phyloP scores from a whole-genome alignment of 2,113 vertebrate species.

The Chlorocebus sabaeus region DNA sequence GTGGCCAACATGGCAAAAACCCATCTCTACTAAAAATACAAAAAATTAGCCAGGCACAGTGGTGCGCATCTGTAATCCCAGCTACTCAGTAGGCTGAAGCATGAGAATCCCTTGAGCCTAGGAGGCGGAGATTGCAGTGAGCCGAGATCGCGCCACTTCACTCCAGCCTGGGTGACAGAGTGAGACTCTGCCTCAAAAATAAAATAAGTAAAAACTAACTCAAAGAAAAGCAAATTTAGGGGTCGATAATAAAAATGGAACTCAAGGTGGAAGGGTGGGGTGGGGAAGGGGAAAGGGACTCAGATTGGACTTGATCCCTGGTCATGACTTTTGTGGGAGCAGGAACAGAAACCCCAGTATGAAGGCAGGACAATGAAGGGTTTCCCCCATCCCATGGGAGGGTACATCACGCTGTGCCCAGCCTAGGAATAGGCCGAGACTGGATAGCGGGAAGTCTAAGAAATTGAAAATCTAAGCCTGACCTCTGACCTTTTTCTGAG shows the following conservation, averaged over 20 bases:
- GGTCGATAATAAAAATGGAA: background rate
- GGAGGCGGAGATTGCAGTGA: no score
- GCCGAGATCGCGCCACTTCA: no score
- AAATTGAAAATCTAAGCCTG: background rate
- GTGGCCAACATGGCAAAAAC: no score
- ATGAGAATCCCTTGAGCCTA: no score
- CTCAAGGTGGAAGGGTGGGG: background rate
- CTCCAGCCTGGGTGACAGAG: no score
- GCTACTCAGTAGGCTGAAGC: no score
- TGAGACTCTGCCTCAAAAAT: no score
- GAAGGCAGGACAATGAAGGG: background rate
- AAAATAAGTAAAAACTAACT: no score
- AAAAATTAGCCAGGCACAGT: no score
- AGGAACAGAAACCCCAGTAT: background rate
- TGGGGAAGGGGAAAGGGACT: no score
- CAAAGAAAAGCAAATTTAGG: background rate
- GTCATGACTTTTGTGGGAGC: background rate
- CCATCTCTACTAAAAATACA: no score
- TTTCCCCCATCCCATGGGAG: background rate
- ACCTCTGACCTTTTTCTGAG: background rate
- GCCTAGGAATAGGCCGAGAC: accelerated
- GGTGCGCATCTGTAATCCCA: no score
- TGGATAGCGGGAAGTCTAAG: background rate
- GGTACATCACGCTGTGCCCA: background rate
- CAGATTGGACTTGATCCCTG: background rate